Evolutionary conservation across 92 coral and sea anemone genomes (phyloP), one percentile per base, ranked within the genome.

Genomic region (Phenganax subtilis): DNA sequence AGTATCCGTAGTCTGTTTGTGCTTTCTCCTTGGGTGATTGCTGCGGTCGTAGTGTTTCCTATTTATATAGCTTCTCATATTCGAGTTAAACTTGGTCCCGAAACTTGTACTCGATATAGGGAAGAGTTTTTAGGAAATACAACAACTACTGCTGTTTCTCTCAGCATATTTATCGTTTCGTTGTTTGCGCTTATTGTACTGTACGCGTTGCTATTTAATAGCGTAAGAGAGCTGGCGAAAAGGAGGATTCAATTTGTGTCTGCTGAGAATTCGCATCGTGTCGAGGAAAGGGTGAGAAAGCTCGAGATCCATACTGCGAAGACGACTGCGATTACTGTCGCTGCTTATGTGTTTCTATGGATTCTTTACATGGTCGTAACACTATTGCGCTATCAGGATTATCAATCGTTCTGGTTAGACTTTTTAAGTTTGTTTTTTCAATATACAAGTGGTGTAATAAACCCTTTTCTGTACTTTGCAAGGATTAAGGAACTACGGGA

Each of bases 241-340:
- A 58, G 83, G 15, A 47, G 83, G 60, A 79, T 79, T 47, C 83
- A 79, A 25, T 79, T 64, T 55, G 83, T 79, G 3, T 59, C 72
- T 5, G 68, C 83, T 3, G 83, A 44, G 30, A 79, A 79, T 25
- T 79, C 83, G 62, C 83, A 79, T 60, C 83, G 83, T 10, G 83
- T 79, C 11, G 83, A 79, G 51, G 83, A 79, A 65, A 12, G 83
- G 15, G 83, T 79, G 44, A 79, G 83, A 27, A 79, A 79, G 17
- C 68, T 79, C 51, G 83, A 79, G n/a, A 62, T 79, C 3, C 74
- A 79, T 44, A 79, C 74, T 8, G 83, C 83, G 10, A 79, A 79
- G 55, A 79, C 83, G 20, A 79, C 83, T 28, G 83, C 83, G 11
- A 79, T 79, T 51, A 79, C 83, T 9, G 83, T 79, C 47, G 83